Evolutionary conservation across 2,888 invertebrate species (phyloP), one percentile per base, ranked within the genome.

Genomic region (Leptothorax acervorum): DNA sequence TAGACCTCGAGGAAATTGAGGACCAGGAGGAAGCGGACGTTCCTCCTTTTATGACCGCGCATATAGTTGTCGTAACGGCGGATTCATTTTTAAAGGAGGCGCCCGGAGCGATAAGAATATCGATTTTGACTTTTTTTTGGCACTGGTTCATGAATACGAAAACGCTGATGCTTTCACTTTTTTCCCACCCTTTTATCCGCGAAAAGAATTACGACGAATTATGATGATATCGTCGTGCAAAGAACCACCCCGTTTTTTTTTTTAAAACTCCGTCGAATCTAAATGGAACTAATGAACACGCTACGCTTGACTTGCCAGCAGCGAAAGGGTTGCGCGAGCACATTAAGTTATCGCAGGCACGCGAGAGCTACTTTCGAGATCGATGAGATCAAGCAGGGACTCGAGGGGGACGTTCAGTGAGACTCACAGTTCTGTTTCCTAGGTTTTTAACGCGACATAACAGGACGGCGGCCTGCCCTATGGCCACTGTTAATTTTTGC

Each of bases 381-480:
- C 78, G 57, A 70, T 78, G 55, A 57, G 42, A 71, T 79, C 57
- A 28, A 51, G 66, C 23, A 12, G 9, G 9, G 31, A 23, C 53
- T 66, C 75, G 28, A 35, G 35, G 35, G 18, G 18, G 51, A 65
- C 9, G 15, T 35, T 23, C 8, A 31, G 18, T 57, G 81, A 83
- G 68, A 95, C 97, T 97, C 94, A 98, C 98, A 94, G 98, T 98
- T 95, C 97, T 96, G 94, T 98, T 97, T 76, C 97, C 98, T 93
- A 97, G 97, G 94, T 98, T 97, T 94, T 97, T 98, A 71, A 98
- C 98, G 57, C 97, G 96, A 94, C 98, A 98, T 91, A 97, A 96
- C 88, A 98, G 96, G 88, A 97, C 95, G 31, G 97, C 97, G 0
- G 97, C 96, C 95, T 98, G 98, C 3, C 98, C 98, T 28, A 98